phyloP scores from a whole-genome alignment of 2,113 vertebrate species.

The Aspidoscelis tigris region DNA sequence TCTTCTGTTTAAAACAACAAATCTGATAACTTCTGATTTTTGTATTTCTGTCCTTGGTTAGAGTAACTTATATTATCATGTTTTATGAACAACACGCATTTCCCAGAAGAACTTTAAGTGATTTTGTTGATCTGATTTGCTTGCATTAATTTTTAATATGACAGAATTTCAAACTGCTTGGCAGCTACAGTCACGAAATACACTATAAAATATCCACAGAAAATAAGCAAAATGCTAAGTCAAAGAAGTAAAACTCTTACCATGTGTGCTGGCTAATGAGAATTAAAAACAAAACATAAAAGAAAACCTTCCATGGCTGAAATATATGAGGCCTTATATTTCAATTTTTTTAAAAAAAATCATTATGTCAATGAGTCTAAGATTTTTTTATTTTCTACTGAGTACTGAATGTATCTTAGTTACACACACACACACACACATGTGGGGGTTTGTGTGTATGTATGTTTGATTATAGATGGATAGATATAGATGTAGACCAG shows the following conservation, averaged over 20 bases:
- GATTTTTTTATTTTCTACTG: conserved; percentile 26
- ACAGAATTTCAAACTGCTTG: conserved; percentile 55
- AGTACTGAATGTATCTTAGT: not conserved
- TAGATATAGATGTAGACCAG: too few relatives aligned
- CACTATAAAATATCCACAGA: conserved; percentile 36
- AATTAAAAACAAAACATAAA: not conserved
- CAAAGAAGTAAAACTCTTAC: conserved; percentile 3
- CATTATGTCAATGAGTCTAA: too few relatives aligned
- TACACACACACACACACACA: too few relatives aligned
- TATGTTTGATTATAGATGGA: too few relatives aligned
- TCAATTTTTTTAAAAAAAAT: too few relatives aligned
- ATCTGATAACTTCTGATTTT: conserved; percentile 49
- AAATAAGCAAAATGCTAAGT: conserved; percentile 18
- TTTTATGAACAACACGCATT: conserved; percentile 43
- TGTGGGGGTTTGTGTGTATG: too few relatives aligned
- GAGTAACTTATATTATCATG: conserved; percentile 56
- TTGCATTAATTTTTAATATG: conserved; percentile 64
- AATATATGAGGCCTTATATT: too few relatives aligned
- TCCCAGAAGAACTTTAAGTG: conserved; percentile 60
- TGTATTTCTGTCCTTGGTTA: conserved; percentile 52
- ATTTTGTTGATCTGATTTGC: conserved; percentile 62
- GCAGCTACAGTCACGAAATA: conserved; percentile 48
- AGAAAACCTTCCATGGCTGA: not conserved
- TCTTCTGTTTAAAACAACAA: conserved; percentile 9
- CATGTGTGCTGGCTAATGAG: conserved; percentile 24